A percentile compares a stretch with the other conserved stretches of the same genome.
phyloP scores from a whole-genome alignment of 2,888 invertebrate genomes.

The Molanna angustata region DNA sequence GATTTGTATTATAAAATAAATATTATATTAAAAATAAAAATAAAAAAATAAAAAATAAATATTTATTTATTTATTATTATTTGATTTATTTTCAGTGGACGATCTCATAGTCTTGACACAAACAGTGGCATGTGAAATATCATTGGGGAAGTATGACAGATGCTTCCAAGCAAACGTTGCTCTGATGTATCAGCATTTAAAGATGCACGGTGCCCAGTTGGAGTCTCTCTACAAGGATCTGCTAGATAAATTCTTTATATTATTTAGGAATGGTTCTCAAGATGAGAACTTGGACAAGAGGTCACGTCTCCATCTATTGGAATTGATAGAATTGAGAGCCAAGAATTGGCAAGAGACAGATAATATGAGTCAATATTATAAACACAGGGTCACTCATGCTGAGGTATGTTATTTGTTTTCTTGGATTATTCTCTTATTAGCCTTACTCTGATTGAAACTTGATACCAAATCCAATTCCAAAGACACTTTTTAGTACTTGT shows the following conservation, averaged over 20 bases:
- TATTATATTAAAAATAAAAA: no score
- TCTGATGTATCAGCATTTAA: conserved; percentile 76
- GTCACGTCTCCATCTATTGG: conserved; percentile 83
- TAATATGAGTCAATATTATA: conserved; percentile 82
- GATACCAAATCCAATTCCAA: no score
- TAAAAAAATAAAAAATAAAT: no score
- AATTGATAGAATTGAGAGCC: conserved; percentile 89
- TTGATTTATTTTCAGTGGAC: conserved; percentile 60
- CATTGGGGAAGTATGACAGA: conserved; percentile 70
- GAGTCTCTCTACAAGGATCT: conserved; percentile 83
- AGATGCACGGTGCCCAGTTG: conserved; percentile 75
- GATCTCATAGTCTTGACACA: conserved; percentile 80
- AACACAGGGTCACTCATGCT: conserved; percentile 63
- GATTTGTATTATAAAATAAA: no score
- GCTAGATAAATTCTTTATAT: conserved; percentile 76
- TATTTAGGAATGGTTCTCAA: conserved; percentile 86
- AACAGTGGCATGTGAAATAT: conserved; percentile 73
- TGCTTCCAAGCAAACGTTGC: conserved; percentile 70
- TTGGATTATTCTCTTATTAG: no score
- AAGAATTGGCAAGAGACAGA: conserved; percentile 87
- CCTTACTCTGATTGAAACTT: no score
- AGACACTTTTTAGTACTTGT: no score
- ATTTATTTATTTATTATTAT: no score
- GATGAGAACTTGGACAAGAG: conserved; percentile 83
- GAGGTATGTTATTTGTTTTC: conserved; percentile 47